Percentiles rank a stretch among this genome's conserved stretches.
These are phyloP conservation scores for Oreochromis niloticus DNA, from an alignment of 2,113 vertebrate species.

Conservation along the genomic window DNA sequence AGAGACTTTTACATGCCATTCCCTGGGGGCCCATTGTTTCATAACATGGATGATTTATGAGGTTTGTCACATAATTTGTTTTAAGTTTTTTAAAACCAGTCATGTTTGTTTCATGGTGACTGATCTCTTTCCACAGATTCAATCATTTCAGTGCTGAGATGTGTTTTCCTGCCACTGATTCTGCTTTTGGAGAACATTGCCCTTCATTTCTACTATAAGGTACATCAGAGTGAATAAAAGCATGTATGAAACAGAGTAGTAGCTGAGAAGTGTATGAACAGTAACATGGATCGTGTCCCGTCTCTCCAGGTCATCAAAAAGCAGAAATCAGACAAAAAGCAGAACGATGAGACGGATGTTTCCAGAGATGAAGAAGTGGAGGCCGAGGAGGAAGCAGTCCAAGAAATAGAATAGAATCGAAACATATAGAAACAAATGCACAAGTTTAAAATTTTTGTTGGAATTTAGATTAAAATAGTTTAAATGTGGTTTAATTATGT, in stretches of 20 bases:
- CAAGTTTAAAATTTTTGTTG: no score
- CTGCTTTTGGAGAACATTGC: no score
- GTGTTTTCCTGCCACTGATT: accelerated
- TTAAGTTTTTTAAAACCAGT: neutral
- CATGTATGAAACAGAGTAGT: no score
- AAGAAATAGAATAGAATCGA: accelerated
- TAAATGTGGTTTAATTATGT: neutral
- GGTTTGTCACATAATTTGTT: neutral
- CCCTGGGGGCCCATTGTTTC: neutral
- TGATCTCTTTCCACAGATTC: neutral
- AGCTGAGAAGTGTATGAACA: neutral
- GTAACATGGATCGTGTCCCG: accelerated
- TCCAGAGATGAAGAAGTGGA: accelerated
- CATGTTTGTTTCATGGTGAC: neutral
- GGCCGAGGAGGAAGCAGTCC: accelerated
- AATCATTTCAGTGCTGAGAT: neutral
- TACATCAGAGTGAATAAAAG: no score
- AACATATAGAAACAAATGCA: neutral
- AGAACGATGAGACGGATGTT: accelerated
- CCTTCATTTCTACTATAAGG: no score
- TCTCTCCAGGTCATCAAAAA: neutral
- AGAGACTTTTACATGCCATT: neutral
- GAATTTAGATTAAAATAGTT: neutral
- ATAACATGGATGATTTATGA: neutral
- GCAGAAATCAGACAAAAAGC: neutral